Base-by-base conservation (phyloP, 2,888 invertebrate species). In the Neoascia interrupta region DNA sequence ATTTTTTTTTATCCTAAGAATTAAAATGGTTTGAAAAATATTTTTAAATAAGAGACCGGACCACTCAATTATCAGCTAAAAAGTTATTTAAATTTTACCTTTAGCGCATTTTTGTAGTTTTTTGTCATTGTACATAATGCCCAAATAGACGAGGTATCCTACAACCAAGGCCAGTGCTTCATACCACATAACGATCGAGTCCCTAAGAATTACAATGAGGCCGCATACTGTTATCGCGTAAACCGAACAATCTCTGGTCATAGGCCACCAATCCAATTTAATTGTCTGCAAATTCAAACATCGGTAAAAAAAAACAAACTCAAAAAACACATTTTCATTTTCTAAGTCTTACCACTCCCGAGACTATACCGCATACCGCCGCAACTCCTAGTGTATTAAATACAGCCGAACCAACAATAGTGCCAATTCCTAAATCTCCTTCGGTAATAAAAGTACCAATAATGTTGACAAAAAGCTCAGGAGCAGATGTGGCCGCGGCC, bases 401-500 rank as follows among this genome's bases (percentile, higher is more conserved):
- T 43, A 95, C 95, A 5, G 95, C 95, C 45, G 94, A 94, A 11
- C 95, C 95, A 39, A 95, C 94, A 82, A 95, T 95, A 76, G 95
- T 95, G 36, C 95, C 95, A 23, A 95, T 93, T 37, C 95, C 95
- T 83, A 95, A 93, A 87, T 95, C 95, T 70, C 95, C 95, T 87
- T 94, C 94, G 49, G 95, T 94, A 85, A 95, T 93, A 88, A 95
- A 95, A 39, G 95, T 95, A 19, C 95, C 96, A 84, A 97, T 95
- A 82, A 96, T 93, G 87, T 95, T 95, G 63, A 96, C 95, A 89
- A 96, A 97, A 23, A 96, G 90, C 89, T 97, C 97, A 5, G 97
- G 97, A 15, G 96, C 95, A 26, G 95, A 96, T 18, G 96, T 96
- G 16, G 96, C 97, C 8, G 96, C 94, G 10, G 97, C 97, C 97